These are phyloP conservation scores for Pseudorectes ferrugineus DNA, from an alignment of 2,113 vertebrate species.

Conservation along the genomic window DNA sequence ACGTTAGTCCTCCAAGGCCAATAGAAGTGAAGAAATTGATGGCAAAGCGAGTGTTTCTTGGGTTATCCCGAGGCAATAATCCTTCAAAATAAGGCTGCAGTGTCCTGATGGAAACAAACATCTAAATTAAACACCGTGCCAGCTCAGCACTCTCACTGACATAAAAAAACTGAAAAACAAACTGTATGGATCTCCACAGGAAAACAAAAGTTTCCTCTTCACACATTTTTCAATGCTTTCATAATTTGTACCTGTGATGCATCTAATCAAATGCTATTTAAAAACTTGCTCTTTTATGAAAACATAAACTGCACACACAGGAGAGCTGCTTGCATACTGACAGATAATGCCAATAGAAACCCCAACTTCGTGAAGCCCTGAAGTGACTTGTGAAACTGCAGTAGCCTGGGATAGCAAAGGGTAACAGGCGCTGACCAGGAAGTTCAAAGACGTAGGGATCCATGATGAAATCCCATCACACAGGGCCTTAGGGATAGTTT, in stretches of 20 bases:
- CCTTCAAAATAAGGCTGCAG: slow-evolving; percentile 93
- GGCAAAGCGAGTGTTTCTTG: slow-evolving; percentile 96
- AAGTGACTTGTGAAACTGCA: neutral
- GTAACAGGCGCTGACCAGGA: neutral
- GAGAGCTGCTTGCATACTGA: neutral
- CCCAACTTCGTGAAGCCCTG: neutral
- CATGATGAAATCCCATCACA: neutral
- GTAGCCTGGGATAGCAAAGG: neutral
- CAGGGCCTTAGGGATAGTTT: neutral
- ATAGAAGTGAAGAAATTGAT: slow-evolving; percentile 99
- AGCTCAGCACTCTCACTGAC: neutral
- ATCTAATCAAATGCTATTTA: neutral
- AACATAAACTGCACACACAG: neutral
- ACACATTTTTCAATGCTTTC: neutral
- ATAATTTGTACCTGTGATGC: neutral
- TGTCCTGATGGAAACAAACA: slow-evolving; percentile 77
- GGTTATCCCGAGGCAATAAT: slow-evolving; percentile 94
- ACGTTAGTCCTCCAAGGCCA: slow-evolving; percentile 96
- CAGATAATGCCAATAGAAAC: neutral
- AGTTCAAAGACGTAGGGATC: neutral
- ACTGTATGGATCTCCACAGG: neutral
- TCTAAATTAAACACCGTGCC: neutral
- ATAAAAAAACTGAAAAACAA: neutral
- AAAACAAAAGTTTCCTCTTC: neutral
- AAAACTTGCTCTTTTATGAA: neutral